Base-by-base conservation (phyloP, 2,888 invertebrate genomes). In the Lysandra bellargus region DNA sequence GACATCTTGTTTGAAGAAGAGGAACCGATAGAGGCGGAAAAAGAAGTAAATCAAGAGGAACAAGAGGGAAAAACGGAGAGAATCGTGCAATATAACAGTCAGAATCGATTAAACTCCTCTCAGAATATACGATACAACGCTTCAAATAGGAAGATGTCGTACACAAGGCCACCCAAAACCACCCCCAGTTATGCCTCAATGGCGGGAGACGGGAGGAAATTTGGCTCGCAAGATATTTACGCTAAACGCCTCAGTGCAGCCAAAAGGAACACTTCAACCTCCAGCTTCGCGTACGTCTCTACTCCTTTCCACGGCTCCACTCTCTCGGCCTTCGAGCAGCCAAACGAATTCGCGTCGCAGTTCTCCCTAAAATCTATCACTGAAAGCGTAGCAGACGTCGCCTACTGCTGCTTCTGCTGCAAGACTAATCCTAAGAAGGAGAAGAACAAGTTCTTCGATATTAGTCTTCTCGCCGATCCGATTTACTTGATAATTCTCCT, bases 271-370 rank as follows among this genome's bases (percentile, higher is more conserved):
- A 96, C 97, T 9, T 98, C 97, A 0, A 97, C 97, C 0, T 97
- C 97, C 5, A 97, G 97, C 78, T 97, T 98, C 84, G 96, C 97
- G 53, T 98, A 98, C 85, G 95, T 98, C 0, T 97, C 97, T 14
- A 98, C 98, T 0, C 97, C 97, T 0, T 98, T 97, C 88, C 98
- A 98, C 85, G 98, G 98, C 0, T 98, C 98, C 60, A 97, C 98
- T 0, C 85, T 98, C 0, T 97, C 97, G 0, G 96, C 96, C 0
- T 95, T 98, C 83, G 97, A 97, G 64, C 96, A 96, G 78, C 97
- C 97, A 0, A 96, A 96, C 86, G 97, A 96, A 81, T 97, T 97
- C 87, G 97, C 97, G 0, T 97, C 97, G 0, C 97, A 97, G 77
- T 95, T 97, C 81, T 97, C 97, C 0, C 87, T 97, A 0, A 96